Evolutionary conservation across 1,140 invertebrate genomes (phyloP).

Genomic region (Lordiphosa mommai): DNA sequence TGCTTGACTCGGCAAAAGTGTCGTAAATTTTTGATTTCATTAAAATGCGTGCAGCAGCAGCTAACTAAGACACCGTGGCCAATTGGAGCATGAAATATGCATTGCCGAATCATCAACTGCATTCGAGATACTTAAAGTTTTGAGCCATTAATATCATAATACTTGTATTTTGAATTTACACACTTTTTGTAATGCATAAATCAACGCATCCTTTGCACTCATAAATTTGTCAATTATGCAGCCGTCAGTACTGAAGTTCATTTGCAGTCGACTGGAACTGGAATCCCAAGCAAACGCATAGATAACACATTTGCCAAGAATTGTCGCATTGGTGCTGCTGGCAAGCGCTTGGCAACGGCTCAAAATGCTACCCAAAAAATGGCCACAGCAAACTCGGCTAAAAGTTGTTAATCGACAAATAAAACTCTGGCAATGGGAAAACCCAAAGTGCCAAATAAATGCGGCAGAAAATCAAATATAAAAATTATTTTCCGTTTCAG

Average conservation of each 20-base stretch:
- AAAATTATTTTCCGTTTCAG: slow-evolving; percentile 37
- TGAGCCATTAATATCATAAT: slow-evolving; percentile 34
- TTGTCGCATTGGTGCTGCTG: slow-evolving; percentile 1
- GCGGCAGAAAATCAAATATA: slow-evolving; percentile 65
- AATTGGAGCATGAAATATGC: slow-evolving; percentile 64
- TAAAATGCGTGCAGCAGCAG: slow-evolving; percentile 58
- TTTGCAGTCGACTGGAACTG: slow-evolving; percentile 57
- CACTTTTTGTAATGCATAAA: slow-evolving; percentile 24
- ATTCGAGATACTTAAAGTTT: slow-evolving; percentile 1
- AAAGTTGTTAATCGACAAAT: slow-evolving; percentile 67
- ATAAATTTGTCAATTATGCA: slow-evolving; percentile 52
- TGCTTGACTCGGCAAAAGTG: slow-evolving; percentile 64
- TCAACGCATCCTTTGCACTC: slow-evolving; percentile 18
- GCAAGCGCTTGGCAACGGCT: slow-evolving; percentile 44
- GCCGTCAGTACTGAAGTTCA: slow-evolving; percentile 35
- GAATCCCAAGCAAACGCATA: slow-evolving; percentile 25
- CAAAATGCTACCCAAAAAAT: slow-evolving; percentile 33
- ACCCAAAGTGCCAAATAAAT: slow-evolving; percentile 36
- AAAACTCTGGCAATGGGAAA: slow-evolving; percentile 13
- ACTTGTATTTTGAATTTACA: slow-evolving; percentile 6
- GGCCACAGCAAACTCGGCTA: neutral
- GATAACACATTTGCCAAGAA: slow-evolving; percentile 69
- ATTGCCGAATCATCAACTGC: slow-evolving; percentile 25
- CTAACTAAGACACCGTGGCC: slow-evolving; percentile 5
- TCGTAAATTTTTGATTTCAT: slow-evolving; percentile 73